A percentile compares a stretch with the other conserved stretches of the same genome.
Evolutionary conservation across 2,797 vertebrate species (phyloP).

Genomic region (Sebastes hubbsi): DNA sequence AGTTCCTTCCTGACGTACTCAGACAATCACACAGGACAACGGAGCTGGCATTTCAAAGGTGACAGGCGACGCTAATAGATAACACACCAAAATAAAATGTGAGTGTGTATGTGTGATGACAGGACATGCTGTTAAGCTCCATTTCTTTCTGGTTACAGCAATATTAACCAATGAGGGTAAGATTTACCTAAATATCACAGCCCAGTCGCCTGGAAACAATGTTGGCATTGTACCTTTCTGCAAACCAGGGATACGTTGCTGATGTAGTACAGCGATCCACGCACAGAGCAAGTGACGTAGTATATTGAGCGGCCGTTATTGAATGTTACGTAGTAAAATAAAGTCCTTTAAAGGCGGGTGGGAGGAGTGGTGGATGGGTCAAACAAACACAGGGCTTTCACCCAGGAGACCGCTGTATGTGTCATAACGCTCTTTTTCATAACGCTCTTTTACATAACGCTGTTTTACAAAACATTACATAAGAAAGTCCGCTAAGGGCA

Average conservation of each 20-base stretch:
- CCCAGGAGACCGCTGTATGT: too few relatives aligned
- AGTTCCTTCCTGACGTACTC: conserved; percentile 25
- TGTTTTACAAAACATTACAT: too few relatives aligned
- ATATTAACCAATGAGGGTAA: neutral
- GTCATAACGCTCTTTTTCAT: too few relatives aligned
- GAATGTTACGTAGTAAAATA: neutral
- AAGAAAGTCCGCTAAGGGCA: too few relatives aligned
- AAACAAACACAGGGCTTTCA: too few relatives aligned
- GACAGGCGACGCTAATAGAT: conserved; percentile 19
- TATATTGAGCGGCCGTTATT: neutral
- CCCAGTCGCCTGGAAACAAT: neutral
- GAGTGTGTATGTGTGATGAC: conserved; percentile 10
- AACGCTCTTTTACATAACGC: too few relatives aligned
- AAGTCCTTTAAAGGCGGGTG: too few relatives aligned
- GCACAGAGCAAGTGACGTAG: neutral
- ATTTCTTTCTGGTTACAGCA: neutral
- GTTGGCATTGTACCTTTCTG: neutral
- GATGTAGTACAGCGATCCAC: neutral
- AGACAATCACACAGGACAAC: conserved; percentile 29
- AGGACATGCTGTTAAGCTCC: conserved; percentile 14
- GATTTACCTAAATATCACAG: neutral
- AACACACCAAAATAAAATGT: conserved; percentile 18
- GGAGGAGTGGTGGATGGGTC: too few relatives aligned
- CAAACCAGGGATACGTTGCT: neutral
- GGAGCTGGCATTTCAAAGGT: conserved; percentile 25